Conservation (phyloP, 2,888 invertebrate genomes). For the Punctoribates punctum region DNA sequence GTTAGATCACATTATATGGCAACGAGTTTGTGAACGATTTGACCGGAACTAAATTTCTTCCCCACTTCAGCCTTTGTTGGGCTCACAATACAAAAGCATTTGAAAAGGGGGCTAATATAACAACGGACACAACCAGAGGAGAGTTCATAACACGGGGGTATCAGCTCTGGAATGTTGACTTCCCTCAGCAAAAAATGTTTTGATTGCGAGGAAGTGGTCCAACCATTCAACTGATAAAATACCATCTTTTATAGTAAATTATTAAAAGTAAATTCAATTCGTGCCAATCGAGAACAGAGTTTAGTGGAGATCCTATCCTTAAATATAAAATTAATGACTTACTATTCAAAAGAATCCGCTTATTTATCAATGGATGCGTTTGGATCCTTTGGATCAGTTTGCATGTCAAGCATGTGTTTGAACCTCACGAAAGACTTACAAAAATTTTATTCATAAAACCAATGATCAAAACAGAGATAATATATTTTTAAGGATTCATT, state of each 20-base stretch:
- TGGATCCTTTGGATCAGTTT: too few species aligned
- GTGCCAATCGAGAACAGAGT: not conserved
- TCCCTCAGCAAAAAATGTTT: not conserved
- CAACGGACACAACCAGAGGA: not conserved
- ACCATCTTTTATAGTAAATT: slow-evolving; percentile 1
- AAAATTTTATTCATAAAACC: too few species aligned
- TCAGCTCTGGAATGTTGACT: not conserved
- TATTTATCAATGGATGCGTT: not conserved
- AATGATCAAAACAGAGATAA: too few species aligned
- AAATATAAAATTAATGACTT: slow-evolving; percentile 5
- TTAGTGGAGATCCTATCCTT: not conserved
- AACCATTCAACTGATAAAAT: not conserved
- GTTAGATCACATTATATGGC: not conserved
- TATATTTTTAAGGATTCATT: too few species aligned
- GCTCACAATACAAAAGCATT: not conserved
- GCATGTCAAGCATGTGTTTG: too few species aligned
- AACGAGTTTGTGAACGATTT: not conserved
- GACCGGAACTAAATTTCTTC: slow-evolving; percentile 13
- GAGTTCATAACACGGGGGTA: not conserved
- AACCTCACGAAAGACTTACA: too few species aligned
- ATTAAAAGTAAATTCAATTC: slow-evolving; percentile 5
- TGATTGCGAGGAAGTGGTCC: not conserved
- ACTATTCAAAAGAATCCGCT: not conserved
- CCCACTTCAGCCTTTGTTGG: not conserved
- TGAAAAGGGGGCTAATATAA: not conserved